A percentile compares a stretch with the other conserved stretches of the same genome.
phyloP scores from a whole-genome alignment of 2,797 vertebrate species.

The Sciurus carolinensis region DNA sequence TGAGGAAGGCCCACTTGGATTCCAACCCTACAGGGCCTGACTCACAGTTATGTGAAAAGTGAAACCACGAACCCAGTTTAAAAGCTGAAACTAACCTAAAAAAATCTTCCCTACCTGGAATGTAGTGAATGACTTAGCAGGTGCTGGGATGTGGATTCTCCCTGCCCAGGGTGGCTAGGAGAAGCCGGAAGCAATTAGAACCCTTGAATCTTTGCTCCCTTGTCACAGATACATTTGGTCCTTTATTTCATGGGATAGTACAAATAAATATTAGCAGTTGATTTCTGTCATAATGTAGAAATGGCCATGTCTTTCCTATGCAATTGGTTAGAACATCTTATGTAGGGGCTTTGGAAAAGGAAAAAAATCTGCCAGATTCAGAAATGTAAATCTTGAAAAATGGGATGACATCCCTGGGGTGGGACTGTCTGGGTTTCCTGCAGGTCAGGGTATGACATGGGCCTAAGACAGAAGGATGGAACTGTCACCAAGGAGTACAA shows the following conservation, averaged over 20 bases:
- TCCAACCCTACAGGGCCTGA: fast-evolving
- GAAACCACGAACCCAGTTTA: not conserved
- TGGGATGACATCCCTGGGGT: not conserved
- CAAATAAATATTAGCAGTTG: not conserved
- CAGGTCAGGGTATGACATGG: fast-evolving
- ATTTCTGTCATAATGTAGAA: not conserved
- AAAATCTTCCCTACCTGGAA: not conserved
- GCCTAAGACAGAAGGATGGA: not conserved
- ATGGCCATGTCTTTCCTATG: not conserved
- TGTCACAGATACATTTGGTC: not conserved
- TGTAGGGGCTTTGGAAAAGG: not conserved
- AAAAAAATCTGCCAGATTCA: not conserved
- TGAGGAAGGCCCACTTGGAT: not conserved
- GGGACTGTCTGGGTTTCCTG: not conserved
- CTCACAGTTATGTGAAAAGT: not conserved
- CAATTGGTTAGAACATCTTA: not conserved
- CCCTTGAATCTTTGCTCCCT: not conserved
- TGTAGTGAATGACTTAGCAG: not conserved
- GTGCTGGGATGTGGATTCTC: not conserved
- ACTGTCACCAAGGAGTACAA: not conserved
- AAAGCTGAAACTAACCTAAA: not conserved
- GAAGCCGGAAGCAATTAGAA: not conserved
- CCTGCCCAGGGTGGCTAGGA: not conserved
- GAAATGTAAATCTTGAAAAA: not conserved
- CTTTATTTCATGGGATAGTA: not conserved